These are phyloP conservation scores for Reinhardtius hippoglossoides DNA, from an alignment of 2,113 vertebrate genomes.

Conservation along the genomic window DNA sequence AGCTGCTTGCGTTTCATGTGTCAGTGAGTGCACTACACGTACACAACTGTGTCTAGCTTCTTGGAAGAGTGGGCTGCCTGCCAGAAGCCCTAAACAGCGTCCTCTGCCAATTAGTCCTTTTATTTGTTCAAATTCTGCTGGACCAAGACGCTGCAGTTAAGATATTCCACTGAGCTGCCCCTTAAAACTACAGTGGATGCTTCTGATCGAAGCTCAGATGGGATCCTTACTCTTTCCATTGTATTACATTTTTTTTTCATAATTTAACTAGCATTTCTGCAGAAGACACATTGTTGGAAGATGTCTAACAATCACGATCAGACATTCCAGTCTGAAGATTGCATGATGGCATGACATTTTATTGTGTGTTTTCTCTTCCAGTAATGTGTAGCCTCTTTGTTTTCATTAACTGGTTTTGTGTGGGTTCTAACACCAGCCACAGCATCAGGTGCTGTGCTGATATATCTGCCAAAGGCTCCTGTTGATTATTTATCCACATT, in stretches of 20 bases:
- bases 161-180: constrained; percentile 39
- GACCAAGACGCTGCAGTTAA: constrained; percentile 23
- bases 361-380: constrained; percentile 1
- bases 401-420: background rate
- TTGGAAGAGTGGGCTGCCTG: constrained; percentile 59
- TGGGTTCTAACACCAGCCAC: background rate
- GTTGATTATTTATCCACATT: constrained; percentile 51
- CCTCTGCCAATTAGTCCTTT: constrained; percentile 71
- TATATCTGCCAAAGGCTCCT: constrained; percentile 27
- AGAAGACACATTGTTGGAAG: background rate
- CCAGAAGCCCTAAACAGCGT: constrained; percentile 61
- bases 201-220: constrained; percentile 26
- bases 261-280: background rate
- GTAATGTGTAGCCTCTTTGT: constrained; percentile 50
- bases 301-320: constrained; percentile 15
- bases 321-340: constrained; percentile 12
- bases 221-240: constrained; percentile 11
- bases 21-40: constrained; percentile 9
- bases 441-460: constrained; percentile 28
- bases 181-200: constrained; percentile 41
- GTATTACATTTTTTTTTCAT: background rate
- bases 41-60: constrained; percentile 33
- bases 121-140: constrained; percentile 69
- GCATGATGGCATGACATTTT: constrained; percentile 34
- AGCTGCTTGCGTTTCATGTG: background rate